Evolutionary conservation across 2,888 invertebrate species (phyloP).

Genomic region (Disparrhopalites patrizii): DNA sequence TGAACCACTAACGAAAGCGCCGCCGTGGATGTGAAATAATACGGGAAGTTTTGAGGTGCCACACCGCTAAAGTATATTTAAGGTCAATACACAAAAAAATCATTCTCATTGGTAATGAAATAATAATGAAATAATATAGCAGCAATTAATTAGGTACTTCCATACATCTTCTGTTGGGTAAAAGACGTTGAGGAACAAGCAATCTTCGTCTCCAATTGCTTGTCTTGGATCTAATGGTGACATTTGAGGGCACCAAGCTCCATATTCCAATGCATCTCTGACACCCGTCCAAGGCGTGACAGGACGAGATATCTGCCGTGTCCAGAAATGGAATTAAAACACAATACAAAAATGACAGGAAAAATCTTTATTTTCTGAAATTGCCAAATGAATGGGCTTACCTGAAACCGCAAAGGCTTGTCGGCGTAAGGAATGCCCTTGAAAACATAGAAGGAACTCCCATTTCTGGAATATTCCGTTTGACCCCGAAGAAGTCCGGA

Average conservation of each 20-base stretch:
- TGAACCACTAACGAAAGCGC: not conserved
- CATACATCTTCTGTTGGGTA: not conserved
- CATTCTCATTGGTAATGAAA: not conserved
- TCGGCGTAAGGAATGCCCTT: conserved; percentile 14
- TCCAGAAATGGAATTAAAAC: no score
- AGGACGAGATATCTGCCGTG: not conserved
- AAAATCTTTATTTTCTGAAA: no score
- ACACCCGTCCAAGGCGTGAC: not conserved
- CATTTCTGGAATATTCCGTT: conserved; percentile 9
- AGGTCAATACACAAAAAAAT: not conserved
- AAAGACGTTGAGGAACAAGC: not conserved
- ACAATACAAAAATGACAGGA: no score
- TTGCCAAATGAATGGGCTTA: no score
- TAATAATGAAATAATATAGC: no score
- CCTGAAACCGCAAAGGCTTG: conserved; percentile 5
- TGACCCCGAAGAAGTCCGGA: not conserved
- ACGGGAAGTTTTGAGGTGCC: not conserved
- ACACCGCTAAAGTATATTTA: not conserved
- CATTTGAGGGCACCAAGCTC: not conserved
- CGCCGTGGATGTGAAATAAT: not conserved
- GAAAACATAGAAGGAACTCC: conserved; percentile 2
- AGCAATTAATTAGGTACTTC: no score
- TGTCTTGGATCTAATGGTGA: not conserved
- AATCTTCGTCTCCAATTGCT: not conserved
- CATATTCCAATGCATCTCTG: not conserved